A percentile compares a stretch with the other conserved stretches of the same genome.
These are phyloP conservation scores for Drosophila paramelanica DNA, from an alignment of 2,888 invertebrate species.

Conservation along the genomic window DNA sequence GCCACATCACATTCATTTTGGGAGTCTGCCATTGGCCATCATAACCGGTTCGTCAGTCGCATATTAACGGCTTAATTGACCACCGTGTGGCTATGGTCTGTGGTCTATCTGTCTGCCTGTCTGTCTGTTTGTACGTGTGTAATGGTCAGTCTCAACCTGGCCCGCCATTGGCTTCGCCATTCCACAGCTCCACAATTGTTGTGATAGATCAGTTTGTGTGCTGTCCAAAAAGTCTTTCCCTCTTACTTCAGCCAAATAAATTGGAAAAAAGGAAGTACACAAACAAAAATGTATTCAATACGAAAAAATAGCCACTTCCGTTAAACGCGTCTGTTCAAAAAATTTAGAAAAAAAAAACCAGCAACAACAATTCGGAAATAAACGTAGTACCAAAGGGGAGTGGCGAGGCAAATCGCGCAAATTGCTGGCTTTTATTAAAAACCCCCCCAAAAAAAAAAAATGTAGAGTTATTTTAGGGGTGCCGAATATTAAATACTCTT, in stretches of 20 bases:
- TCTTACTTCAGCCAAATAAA: not conserved
- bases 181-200: constrained; percentile 9
- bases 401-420: constrained; percentile 31
- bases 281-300: constrained; percentile 10
- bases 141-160: constrained; percentile 30
- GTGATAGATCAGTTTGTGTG: constrained; percentile 25
- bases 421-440: constrained; percentile 53
- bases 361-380: constrained; percentile 8
- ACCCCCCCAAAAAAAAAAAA: constrained; percentile 12
- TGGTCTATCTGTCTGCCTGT: constrained; percentile 23
- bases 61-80: constrained; percentile 76
- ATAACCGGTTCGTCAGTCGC: constrained; percentile 43
- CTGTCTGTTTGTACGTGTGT: not conserved
- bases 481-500: not conserved
- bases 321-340: constrained; percentile 20
- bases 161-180: not conserved
- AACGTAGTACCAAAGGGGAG: not conserved
- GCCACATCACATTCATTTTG: constrained; percentile 5
- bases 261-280: not conserved
- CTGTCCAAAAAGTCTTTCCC: not conserved
- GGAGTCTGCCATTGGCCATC: constrained; percentile 11
- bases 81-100: constrained; percentile 54
- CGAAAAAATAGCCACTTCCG: constrained; percentile 26
- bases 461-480: not conserved
- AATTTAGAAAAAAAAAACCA: constrained; percentile 19